Evolutionary conservation across 2,888 invertebrate genomes (phyloP).

Genomic region (Cheilosia variabilis): DNA sequence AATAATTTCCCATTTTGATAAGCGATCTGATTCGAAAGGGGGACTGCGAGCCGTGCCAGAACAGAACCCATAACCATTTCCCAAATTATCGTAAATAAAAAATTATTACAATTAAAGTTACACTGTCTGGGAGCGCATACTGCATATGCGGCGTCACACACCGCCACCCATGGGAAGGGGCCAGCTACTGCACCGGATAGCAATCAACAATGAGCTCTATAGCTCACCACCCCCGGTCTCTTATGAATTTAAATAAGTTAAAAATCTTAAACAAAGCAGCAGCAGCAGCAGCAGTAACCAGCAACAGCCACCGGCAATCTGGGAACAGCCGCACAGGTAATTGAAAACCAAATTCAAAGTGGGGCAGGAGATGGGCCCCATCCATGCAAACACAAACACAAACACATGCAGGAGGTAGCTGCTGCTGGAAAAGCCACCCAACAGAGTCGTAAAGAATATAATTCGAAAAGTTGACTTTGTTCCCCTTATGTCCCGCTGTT

Average conservation of each 20-base stretch:
- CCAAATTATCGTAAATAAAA: conserved; percentile 75
- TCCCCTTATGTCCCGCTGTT: conserved; percentile 65
- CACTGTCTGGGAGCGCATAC: conserved; percentile 47
- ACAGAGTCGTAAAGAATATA: conserved; percentile 73
- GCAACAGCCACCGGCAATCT: conserved; percentile 50
- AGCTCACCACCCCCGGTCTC: conserved; percentile 42
- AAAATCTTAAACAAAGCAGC: conserved; percentile 64
- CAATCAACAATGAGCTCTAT: conserved; percentile 67
- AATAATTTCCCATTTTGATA: conserved; percentile 75
- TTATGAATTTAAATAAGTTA: conserved; percentile 73
- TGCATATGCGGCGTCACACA: conserved; percentile 16
- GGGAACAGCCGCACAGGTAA: conserved; percentile 58
- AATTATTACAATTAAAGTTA: conserved; percentile 75
- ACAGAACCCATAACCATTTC: conserved; percentile 64
- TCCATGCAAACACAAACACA: too few species aligned
- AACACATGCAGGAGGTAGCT: not conserved
- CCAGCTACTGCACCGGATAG: conserved; percentile 44
- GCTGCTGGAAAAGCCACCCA: conserved; percentile 51
- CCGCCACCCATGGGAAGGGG: conserved; percentile 11
- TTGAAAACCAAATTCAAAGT: conserved; percentile 64
- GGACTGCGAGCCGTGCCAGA: not conserved
- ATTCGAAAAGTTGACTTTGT: conserved; percentile 74
- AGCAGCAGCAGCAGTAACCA: conserved; percentile 11
- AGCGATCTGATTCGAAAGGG: conserved; percentile 58
- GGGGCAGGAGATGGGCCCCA: conserved; percentile 57